Evolutionary conservation across 1,140 invertebrate species (phyloP).

Genomic region (Leptinotarsa texana): DNA sequence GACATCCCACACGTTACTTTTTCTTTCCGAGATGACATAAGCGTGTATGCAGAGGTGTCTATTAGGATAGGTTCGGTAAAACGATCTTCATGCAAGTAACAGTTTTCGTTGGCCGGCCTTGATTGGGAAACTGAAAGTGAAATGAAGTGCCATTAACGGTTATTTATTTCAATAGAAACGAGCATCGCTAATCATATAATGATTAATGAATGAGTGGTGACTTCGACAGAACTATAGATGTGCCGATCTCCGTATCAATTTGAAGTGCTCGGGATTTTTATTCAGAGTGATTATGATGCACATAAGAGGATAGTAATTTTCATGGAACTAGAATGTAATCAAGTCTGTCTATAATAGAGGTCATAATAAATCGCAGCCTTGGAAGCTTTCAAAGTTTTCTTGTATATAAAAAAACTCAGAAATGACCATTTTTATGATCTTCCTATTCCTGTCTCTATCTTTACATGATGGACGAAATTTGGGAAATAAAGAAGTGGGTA

Average conservation of each 20-base stretch:
- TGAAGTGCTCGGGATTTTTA: neutral
- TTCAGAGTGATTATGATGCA: neutral
- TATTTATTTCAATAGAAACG: slow-evolving; percentile 2
- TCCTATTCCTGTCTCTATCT: neutral
- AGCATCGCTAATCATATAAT: neutral
- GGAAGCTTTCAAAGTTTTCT: neutral
- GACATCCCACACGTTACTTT: no score
- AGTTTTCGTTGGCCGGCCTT: slow-evolving; percentile 1
- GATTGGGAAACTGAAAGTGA: slow-evolving; percentile 1
- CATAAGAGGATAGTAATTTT: neutral
- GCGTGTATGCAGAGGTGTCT: neutral
- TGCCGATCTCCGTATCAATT: neutral
- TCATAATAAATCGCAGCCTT: neutral
- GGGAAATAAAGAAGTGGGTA: neutral
- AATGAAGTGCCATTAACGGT: slow-evolving; percentile 4
- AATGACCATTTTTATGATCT: neutral
- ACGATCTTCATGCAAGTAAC: neutral
- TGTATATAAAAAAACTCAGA: neutral
- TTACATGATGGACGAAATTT: neutral
- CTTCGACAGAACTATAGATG: neutral
- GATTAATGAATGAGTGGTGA: neutral
- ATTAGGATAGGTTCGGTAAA: neutral
- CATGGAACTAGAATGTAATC: neutral
- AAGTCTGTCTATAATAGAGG: neutral
- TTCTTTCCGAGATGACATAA: neutral